These are phyloP conservation scores for Endomychus coccineus DNA, from an alignment of 2,888 invertebrate species.

Conservation along the genomic window DNA sequence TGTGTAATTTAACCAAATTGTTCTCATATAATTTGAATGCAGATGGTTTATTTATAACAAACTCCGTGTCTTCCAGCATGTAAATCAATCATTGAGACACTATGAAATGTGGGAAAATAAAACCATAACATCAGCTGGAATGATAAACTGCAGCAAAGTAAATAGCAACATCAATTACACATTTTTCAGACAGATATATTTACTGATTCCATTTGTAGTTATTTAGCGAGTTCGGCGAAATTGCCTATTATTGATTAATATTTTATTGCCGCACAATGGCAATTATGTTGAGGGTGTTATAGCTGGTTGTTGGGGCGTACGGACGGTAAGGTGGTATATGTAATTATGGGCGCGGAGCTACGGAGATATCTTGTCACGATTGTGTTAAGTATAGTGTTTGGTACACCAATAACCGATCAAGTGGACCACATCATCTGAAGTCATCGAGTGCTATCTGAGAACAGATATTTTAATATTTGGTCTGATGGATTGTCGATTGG, in stretches of 20 bases:
- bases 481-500: conserved; percentile 34
- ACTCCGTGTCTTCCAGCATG: no score
- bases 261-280: conserved; percentile 16
- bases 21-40: no score
- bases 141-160: no score
- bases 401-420: conserved; percentile 41
- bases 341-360: conserved; percentile 40
- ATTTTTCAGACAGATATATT: no score
- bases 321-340: conserved; percentile 30
- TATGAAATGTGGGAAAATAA: no score
- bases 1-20: no score
- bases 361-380: conserved; percentile 44
- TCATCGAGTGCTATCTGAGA: conserved; percentile 7
- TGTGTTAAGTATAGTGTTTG: conserved; percentile 45
- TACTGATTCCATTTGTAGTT: no score
- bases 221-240: no score
- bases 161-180: no score
- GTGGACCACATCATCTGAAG: conserved; percentile 28
- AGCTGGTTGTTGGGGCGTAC: conserved; percentile 26
- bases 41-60: no score
- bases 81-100: no score
- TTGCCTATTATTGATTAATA: conserved; percentile 17
- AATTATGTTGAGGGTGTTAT: conserved; percentile 26
- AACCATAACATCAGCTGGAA: no score
- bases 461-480: conserved; percentile 13